phyloP scores from a whole-genome alignment of 1,140 invertebrate species.

The Cylas formicarius region DNA sequence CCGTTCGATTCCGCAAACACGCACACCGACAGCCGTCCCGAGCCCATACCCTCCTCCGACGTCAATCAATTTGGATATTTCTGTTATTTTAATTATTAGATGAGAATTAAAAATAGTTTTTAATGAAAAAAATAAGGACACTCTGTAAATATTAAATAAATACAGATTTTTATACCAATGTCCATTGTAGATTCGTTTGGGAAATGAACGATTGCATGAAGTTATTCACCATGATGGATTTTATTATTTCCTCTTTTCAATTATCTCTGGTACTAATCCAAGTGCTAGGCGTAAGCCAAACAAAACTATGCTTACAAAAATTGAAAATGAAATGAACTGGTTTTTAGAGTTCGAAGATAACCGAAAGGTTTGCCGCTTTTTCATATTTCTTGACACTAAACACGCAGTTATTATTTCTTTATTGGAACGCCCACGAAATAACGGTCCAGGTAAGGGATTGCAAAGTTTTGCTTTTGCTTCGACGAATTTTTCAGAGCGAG shows the following conservation, averaged over 20 bases:
- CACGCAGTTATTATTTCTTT: constrained; percentile 18
- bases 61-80: too few relatives aligned
- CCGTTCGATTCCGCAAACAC: too few relatives aligned
- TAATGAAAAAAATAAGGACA: too few relatives aligned
- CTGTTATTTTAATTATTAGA: too few relatives aligned
- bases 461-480: not conserved
- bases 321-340: not conserved
- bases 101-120: too few relatives aligned
- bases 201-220: constrained; percentile 13
- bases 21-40: too few relatives aligned
- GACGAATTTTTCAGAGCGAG: constrained; percentile 14
- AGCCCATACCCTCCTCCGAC: too few relatives aligned
- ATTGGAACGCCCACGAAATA: constrained; percentile 18
- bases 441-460: constrained; percentile 15
- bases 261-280: constrained; percentile 19
- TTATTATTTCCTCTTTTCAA: constrained; percentile 23
- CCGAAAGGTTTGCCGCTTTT: constrained; percentile 11
- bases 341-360: constrained; percentile 9
- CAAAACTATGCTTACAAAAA: not conserved
- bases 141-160: not conserved
- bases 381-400: constrained; percentile 18
- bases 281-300: constrained; percentile 14
- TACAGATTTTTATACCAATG: not conserved
- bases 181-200: constrained; percentile 12
- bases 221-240: constrained; percentile 19